These are phyloP conservation scores for Torymus aiolomorphi DNA, from an alignment of 2,888 invertebrate species.

Conservation along the genomic window DNA sequence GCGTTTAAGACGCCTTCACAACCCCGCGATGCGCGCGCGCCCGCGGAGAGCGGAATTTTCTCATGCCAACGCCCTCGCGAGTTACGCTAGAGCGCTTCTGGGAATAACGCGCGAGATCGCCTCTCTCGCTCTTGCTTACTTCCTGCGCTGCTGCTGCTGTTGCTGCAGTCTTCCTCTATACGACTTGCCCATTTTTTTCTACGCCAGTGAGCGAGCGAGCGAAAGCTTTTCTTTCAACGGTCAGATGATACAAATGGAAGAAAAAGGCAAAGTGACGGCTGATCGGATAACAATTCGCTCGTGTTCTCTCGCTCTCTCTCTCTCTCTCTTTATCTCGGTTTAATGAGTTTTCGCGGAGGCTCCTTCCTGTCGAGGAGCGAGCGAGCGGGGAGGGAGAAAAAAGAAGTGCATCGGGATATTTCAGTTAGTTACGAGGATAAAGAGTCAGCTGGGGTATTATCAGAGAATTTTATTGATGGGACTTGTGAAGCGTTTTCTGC, in stretches of 20 bases:
- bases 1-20: conserved; percentile 55
- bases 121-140: neutral
- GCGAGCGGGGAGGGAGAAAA: no score
- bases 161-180: neutral
- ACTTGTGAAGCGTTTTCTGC: no score
- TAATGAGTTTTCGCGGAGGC: conserved; percentile 39
- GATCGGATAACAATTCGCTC: conserved; percentile 42
- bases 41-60: conserved; percentile 39
- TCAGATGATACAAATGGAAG: neutral
- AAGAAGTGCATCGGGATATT: no score
- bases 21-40: neutral
- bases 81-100: conserved; percentile 51
- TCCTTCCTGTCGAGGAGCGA: neutral
- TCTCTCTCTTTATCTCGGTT: neutral
- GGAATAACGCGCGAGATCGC: conserved; percentile 36
- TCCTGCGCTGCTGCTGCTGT: neutral
- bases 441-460: no score
- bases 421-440: no score
- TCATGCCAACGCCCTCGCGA: conserved; percentile 51
- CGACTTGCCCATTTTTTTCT: conserved; percentile 31
- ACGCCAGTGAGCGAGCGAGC: no score
- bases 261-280: conserved; percentile 22
- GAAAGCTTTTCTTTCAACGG: no score
- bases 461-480: no score
- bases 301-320: no score